Evolutionary conservation across 2,888 invertebrate genomes (phyloP), one percentile per base, ranked within the genome.

Genomic region (Meghimatium bilineatum): DNA sequence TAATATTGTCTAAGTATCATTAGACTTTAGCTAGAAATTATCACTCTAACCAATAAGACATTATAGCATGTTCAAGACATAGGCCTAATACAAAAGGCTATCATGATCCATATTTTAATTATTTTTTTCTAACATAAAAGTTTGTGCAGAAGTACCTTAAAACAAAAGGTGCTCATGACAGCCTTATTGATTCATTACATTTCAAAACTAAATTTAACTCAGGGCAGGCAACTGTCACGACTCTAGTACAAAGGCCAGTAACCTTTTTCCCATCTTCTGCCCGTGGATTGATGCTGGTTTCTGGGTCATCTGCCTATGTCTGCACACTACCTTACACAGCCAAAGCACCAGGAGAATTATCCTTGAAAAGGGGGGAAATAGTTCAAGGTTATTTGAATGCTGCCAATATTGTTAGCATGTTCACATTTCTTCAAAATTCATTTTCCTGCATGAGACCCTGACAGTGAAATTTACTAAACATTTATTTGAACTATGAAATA

Each of bases 361-460:
- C 69, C 29, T 72, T 83, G 32, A 52, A 29, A 34, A 66, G 56
- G 32, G 85, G 85, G 44, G 83, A 85, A 56, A 76, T 83, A 20
- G 66, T 85, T 34, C 69, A 77, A 85, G 85, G 85, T 85, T 84
- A 63, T 52, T n/a, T 52, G 79, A 80, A 69, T 32, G 67, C 44
- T 63, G n/a, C 38, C 38, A 77, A 12, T 56, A 44, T 56, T 56
- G 14, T 56, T 56, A 56, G 77, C 77, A 77, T 77, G 77, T 17
- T 77, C 66, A 38, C 44, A 23, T 60, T 29, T 23, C 29, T 34
- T 8, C n/a, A 76, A 32, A 10, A 34, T 34, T 76, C 14, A 26
- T 12, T 23, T 29, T 36, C 14, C 38, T 38, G 77, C 77, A 77
- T 77, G 77, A n/a, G n/a, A 0, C 12, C 23, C 17, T 60, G 36